Evolutionary conservation across 2,797 vertebrate species (phyloP).

Genomic region (Mus caroli): DNA sequence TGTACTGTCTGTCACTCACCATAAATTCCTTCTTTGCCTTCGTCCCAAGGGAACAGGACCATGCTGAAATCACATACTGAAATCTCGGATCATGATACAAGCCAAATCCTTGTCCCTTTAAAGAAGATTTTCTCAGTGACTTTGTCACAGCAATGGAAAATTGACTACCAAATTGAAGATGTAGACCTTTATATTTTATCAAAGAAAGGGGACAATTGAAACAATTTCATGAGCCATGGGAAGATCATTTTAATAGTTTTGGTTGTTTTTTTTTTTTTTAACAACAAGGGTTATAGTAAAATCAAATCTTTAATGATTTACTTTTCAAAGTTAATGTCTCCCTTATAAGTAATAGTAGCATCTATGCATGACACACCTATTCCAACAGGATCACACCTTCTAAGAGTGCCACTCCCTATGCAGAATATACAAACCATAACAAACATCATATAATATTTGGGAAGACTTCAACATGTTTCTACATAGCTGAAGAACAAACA

Average conservation of each 20-base stretch:
- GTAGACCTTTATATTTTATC: conserved; percentile 2
- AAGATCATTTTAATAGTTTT: background rate
- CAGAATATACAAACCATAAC: too few relatives aligned
- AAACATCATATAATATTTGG: background rate
- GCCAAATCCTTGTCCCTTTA: background rate
- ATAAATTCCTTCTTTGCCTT: background rate
- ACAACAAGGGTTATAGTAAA: conserved; percentile 2
- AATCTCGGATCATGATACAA: background rate
- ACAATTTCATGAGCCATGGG: background rate
- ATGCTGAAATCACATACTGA: background rate
- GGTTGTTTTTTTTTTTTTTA: background rate
- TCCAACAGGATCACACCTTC: too few relatives aligned
- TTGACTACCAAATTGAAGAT: conserved; percentile 4
- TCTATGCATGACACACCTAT: background rate
- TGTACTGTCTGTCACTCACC: background rate
- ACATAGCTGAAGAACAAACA: background rate
- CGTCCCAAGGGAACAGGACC: background rate
- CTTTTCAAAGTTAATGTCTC: background rate
- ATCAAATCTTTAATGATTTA: conserved; percentile 41
- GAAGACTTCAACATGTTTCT: conserved; percentile 36
- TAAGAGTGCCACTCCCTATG: too few relatives aligned
- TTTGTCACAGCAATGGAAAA: background rate
- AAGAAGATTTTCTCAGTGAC: background rate
- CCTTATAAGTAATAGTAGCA: background rate
- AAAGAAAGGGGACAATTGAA: background rate